Percentiles rank a stretch among this genome's conserved stretches.
Evolutionary conservation across 1,140 invertebrate genomes (phyloP).

Genomic region (Mizuhopecten yessoensis): DNA sequence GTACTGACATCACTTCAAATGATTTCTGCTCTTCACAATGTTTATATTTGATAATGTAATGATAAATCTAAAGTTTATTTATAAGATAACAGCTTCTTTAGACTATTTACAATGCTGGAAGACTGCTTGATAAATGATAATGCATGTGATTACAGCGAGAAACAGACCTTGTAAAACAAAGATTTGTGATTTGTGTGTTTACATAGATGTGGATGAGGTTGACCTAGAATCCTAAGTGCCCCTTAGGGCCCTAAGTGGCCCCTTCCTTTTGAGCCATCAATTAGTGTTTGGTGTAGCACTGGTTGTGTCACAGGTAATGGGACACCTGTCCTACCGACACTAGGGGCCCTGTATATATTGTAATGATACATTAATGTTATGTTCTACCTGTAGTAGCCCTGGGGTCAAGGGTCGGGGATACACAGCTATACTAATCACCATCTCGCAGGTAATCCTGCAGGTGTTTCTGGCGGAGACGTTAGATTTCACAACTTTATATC

Average conservation of each 20-base stretch:
- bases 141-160: too few species aligned
- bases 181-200: too few species aligned
- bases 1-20: too few species aligned
- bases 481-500: background rate
- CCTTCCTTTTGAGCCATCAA: constrained; percentile 24
- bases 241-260: background rate
- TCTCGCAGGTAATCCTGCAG: background rate
- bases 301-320: constrained; percentile 16
- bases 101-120: too few species aligned
- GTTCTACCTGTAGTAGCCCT: background rate
- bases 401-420: background rate
- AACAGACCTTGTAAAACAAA: too few species aligned
- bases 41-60: too few species aligned
- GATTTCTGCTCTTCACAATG: too few species aligned
- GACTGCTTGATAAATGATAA: too few species aligned
- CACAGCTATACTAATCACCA: background rate
- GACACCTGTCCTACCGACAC: constrained; percentile 20
- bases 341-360: background rate
- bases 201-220: background rate
- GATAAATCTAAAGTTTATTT: too few species aligned
- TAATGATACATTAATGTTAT: background rate
- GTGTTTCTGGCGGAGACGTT: background rate
- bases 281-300: constrained; percentile 11
- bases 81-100: too few species aligned
- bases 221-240: background rate